These are phyloP conservation scores for Halesus radiatus DNA, from an alignment of 1,140 invertebrate species.

Conservation along the genomic window DNA sequence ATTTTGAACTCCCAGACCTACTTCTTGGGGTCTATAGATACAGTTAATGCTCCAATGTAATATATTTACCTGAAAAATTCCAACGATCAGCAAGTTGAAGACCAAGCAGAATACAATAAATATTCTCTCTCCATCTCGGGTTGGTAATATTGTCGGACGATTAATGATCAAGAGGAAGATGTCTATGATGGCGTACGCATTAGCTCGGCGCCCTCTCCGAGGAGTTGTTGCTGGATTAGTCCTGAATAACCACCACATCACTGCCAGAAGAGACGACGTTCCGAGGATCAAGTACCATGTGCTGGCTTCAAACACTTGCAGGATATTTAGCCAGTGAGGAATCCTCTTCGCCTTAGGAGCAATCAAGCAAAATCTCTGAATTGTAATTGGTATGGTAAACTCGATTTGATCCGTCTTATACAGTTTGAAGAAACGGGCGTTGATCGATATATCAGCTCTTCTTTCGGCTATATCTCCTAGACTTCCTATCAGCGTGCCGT, in stretches of 20 bases:
- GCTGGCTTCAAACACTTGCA: conserved; percentile 59
- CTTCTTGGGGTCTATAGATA: no score
- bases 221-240: conserved; percentile 10
- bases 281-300: conserved; percentile 60
- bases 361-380: conserved; percentile 64
- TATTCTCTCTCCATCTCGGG: conserved; percentile 56
- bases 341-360: conserved; percentile 63
- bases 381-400: conserved; percentile 60
- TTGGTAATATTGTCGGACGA: conserved; percentile 36
- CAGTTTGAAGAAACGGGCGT: conserved; percentile 62
- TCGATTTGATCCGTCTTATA: conserved; percentile 60
- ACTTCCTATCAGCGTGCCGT: conserved; percentile 62
- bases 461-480: conserved; percentile 61
- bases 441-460: conserved; percentile 62
- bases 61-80: conserved; percentile 56
- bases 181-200: conserved; percentile 10
- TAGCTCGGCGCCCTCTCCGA: not conserved
- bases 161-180: conserved; percentile 40
- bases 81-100: conserved; percentile 60
- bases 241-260: conserved; percentile 59
- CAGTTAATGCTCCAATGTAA: no score
- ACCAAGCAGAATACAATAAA: conserved; percentile 60
- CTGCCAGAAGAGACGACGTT: conserved; percentile 49
- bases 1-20: no score
- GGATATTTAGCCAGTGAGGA: conserved; percentile 63